Percentiles rank a stretch among this genome's conserved stretches.
Evolutionary conservation across 2,797 vertebrate genomes (phyloP).

Genomic region (Mormyrus proboscirostris): DNA sequence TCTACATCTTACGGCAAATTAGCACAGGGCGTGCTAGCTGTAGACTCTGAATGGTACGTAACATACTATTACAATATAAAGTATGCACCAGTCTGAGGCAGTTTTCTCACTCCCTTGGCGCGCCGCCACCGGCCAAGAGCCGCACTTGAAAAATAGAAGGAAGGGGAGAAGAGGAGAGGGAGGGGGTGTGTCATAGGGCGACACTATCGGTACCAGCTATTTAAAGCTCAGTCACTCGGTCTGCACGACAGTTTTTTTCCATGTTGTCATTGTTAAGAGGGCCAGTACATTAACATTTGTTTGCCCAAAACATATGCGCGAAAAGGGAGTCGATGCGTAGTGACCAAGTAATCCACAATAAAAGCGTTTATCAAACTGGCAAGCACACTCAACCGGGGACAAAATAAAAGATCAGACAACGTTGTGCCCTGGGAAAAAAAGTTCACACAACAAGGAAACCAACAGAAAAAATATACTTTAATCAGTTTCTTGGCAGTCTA

Average conservation of each 20-base stretch:
- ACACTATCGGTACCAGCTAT: slow-evolving; percentile 55
- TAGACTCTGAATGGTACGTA: neutral
- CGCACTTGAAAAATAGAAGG: neutral
- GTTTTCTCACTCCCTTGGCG: neutral
- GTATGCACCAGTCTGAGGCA: neutral
- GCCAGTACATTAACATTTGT: neutral
- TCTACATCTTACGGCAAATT: neutral
- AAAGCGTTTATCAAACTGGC: neutral
- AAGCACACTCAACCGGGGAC: neutral
- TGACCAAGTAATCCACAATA: neutral
- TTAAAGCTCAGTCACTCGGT: slow-evolving; percentile 53
- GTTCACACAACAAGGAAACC: neutral
- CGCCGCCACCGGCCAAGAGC: neutral
- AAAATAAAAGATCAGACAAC: neutral
- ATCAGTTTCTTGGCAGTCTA: neutral
- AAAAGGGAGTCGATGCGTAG: neutral
- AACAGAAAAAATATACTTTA: neutral
- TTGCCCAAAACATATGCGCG: neutral
- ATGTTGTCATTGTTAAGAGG: slow-evolving; percentile 12
- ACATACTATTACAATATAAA: neutral
- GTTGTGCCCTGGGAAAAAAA: neutral
- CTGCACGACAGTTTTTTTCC: slow-evolving; percentile 34
- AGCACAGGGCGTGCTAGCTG: neutral
- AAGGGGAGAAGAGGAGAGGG: neutral
- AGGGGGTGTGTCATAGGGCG: slow-evolving; percentile 47